Evolutionary conservation across 2,113 vertebrate species (phyloP), one percentile per base, ranked within the genome.

Genomic region (Percina caprodes): DNA sequence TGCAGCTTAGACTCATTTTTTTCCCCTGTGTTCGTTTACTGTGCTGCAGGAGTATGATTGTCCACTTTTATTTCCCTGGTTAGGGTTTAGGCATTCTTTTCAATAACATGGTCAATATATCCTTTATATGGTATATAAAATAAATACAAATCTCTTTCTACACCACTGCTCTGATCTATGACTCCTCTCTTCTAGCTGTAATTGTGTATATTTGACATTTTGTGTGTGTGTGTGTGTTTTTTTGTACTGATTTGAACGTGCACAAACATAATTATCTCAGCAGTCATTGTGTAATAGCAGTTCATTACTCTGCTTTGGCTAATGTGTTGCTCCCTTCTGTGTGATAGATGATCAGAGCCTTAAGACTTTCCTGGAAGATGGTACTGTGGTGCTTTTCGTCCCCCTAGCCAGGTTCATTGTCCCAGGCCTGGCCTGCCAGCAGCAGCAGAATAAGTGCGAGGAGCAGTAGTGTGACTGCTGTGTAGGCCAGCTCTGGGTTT

Each of bases 371-470:
- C 63, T 87, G 81, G 19, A 91, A 62, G 65, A 89, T 61, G 46
- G 77, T 62, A 1, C 66, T 65, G 46, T 88, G 85, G 63, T 84
- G 55, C 61, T 94, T 92, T 45, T 74, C 85, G 30, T 61, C 65
- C 14, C 59, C 92, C 42, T 88, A 75, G 0, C 72, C 63, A 4
- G 84, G 74, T 73, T 87, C 89, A 23, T 54, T 66, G 59, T 92
- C 83, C 58, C 79, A 86, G 51, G 88, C 75, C 65, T 92, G 91
- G 11, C 87, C 86, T 16, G 93, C 92, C 0, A 94, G 89, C 30
- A 96, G 85, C n/a, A 99, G 87, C 88, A 98, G 86, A n/a, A 95
- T 48, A 87, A 95, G 12, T 85, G 88, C 93, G 46, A 97, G 91
- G 75, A 95, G 80, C 65, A 96, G 80, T 48, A 96, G 83, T 83